Evolutionary conservation across 2,797 vertebrate genomes (phyloP).

Genomic region (Setipinna tenuifilis): DNA sequence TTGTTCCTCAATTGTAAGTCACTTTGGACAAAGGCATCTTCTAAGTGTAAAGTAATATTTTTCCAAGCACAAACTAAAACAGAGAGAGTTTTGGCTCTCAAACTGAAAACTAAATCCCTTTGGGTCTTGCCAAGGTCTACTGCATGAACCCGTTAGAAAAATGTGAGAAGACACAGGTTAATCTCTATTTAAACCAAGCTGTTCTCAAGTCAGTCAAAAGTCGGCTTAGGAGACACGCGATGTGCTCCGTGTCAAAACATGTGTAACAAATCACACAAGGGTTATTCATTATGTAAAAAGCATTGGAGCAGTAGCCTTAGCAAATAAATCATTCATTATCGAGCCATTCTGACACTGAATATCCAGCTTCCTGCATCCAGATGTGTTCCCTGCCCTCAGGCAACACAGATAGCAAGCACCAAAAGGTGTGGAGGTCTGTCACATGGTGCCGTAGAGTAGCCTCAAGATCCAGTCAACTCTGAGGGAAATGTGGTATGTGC

Average conservation of each 20-base stretch:
- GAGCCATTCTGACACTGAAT: background rate
- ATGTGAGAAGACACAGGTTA: background rate
- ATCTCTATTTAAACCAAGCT: background rate
- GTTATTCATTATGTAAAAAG: background rate
- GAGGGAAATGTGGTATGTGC: background rate
- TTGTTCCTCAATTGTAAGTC: no score
- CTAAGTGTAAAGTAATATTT: background rate
- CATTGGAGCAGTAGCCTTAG: background rate
- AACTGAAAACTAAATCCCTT: background rate
- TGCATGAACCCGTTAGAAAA: background rate
- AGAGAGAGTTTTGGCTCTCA: background rate
- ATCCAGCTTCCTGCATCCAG: constrained; percentile 1
- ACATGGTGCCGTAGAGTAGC: background rate
- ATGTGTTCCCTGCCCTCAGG: background rate
- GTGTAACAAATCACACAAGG: background rate
- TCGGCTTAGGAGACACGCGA: background rate
- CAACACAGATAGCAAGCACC: background rate
- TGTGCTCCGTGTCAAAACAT: background rate
- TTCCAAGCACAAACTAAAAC: background rate
- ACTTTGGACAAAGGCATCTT: background rate
- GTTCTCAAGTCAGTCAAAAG: no score
- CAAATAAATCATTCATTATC: constrained; percentile 22
- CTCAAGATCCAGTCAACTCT: background rate
- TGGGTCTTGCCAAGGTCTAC: background rate
- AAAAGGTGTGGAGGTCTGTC: background rate